Base-by-base conservation (phyloP, 2,888 invertebrate species). In the Antheraea assamensis region DNA sequence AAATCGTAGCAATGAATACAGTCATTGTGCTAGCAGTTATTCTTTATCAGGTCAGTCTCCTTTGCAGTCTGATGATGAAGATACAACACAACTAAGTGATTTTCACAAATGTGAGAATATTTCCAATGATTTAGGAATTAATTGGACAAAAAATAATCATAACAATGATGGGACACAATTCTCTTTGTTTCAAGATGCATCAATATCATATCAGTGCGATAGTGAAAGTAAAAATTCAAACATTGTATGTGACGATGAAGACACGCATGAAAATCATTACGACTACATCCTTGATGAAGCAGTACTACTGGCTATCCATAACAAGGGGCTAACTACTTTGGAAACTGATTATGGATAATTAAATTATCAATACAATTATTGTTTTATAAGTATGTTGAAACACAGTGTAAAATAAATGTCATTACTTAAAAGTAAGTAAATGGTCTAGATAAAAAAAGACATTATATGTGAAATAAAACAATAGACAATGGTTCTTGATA, bases 281-380 rank as follows among this genome's bases (percentile, higher is more conserved):
- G 96, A 96, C 82, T 96, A 35, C 24, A 27, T 97, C 83, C 88
- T 97, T 78, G 96, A 96, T 89, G 95, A 96, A 72, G 97, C 97
- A n/a, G 96, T 97, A n/a, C 95, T 96, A 68, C 96, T 96, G 82
- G 97, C 97, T 52, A 97, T 97, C 78, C 96, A 96, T 85, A 96
- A 96, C 85, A 97, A 97, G 88, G 97, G 97, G 47, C 90, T 97
- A 61, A 96, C 95, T 31, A 94, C 94, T 49, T 92, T 92, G 81
- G 91, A 91, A 19, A 89, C 88, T 72, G 93, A 92, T 75, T 93
- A 93, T 85, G 92, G 92, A 79, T 94, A 94, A 91, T 75, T 75
- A 73, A 74, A 27, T 42, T 52, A 35, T 61, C 55, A 52, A 47
- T 27, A 71, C 1, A 21, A 27, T 27, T 31, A 66, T 61, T 66